Percentiles rank a stretch among this genome's conserved stretches.
phyloP scores from a whole-genome alignment of 2,113 vertebrate genomes.

The Tapirus terrestris region DNA sequence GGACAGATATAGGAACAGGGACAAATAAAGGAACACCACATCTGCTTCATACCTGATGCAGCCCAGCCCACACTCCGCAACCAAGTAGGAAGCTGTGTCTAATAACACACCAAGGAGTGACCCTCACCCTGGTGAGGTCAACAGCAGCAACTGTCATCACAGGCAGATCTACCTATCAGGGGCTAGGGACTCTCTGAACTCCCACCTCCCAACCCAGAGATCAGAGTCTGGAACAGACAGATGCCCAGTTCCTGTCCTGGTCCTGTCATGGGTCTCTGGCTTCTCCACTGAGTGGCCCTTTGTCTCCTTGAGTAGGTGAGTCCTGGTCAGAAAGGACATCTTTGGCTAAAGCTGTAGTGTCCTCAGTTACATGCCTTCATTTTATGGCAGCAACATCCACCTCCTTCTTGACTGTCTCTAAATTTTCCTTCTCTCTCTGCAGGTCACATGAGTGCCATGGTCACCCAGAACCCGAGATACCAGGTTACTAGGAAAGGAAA shows the following conservation, averaged over 20 bases:
- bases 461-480: slow-evolving; percentile 55
- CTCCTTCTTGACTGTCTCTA: neutral
- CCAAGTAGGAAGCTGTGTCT: neutral
- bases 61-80: neutral
- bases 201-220: neutral
- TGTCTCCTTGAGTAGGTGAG: slow-evolving; percentile 23
- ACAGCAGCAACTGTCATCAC: neutral
- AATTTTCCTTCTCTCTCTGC: neutral
- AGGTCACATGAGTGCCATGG: neutral
- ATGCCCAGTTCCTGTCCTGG: accelerated
- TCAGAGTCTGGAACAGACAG: neutral
- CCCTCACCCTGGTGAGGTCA: neutral
- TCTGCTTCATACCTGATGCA: too few relatives aligned
- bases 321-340: neutral
- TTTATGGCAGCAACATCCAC: neutral
- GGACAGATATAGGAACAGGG: neutral
- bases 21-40: neutral
- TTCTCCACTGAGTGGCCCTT: neutral
- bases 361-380: neutral
- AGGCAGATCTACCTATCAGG: neutral
- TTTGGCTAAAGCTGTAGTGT: neutral
- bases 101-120: neutral
- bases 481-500: neutral
- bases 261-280: neutral
- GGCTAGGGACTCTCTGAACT: neutral